A percentile compares a stretch with the other conserved stretches of the same genome.
Conservation (phyloP, 2,113 vertebrate genomes). For the Phyllostomus hastatus region DNA sequence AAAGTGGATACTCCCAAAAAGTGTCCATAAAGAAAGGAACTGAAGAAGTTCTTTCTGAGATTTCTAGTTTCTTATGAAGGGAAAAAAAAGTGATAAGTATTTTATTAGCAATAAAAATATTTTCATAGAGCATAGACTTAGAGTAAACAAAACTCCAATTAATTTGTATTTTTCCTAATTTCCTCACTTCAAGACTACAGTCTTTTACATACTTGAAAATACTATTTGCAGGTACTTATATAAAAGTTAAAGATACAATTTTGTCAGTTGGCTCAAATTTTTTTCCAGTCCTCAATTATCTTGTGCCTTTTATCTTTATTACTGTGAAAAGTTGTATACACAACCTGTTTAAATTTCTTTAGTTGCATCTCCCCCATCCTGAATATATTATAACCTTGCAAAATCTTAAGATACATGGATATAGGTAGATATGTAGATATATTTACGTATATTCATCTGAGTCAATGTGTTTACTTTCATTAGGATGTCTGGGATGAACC, state of each 20-base stretch:
- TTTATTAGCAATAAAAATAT: not conserved
- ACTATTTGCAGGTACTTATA: not conserved
- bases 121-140: not conserved
- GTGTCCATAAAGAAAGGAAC: not conserved
- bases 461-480: not conserved
- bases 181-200: not conserved
- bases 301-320: not conserved
- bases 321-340: not conserved
- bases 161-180: not conserved
- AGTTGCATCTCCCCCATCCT: not conserved
- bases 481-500: not conserved
- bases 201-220: not conserved
- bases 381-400: not conserved
- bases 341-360: not conserved
- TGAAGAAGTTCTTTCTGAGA: constrained; percentile 9
- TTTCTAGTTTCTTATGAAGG: not conserved
- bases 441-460: not conserved
- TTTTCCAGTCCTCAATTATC: not conserved
- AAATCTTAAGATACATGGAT: not conserved
- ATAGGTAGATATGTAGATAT: not conserved
- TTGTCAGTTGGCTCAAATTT: not conserved
- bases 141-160: not conserved
- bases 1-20: not conserved
- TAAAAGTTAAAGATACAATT: constrained; percentile 1
- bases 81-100: not conserved